Evolutionary conservation across 2,797 vertebrate species (phyloP).

Genomic region (Anniella stebbinsi): DNA sequence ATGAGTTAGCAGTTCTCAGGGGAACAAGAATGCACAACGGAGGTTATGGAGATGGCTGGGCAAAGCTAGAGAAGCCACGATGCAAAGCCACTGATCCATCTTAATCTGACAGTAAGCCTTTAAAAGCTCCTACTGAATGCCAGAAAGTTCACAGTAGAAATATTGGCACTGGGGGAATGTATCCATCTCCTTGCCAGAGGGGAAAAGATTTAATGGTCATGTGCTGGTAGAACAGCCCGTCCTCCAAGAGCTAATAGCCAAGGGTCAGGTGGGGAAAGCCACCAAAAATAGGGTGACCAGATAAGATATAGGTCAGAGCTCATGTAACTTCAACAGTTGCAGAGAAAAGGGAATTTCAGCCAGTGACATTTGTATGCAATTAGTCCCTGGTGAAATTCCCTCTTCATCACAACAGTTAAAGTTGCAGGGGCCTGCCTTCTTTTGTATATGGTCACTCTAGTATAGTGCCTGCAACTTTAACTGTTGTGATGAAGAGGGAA

Average conservation of each 20-base stretch:
- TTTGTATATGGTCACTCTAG: too few species aligned
- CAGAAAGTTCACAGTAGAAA: not conserved
- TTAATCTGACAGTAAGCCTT: constrained; percentile 12
- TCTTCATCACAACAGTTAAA: too few species aligned
- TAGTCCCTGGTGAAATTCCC: too few species aligned
- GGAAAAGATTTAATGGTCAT: constrained; percentile 9
- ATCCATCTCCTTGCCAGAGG: constrained; percentile 1
- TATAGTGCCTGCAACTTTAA: too few species aligned
- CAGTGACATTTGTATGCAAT: too few species aligned
- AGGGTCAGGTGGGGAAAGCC: constrained; percentile 17
- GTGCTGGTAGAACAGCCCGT: not conserved
- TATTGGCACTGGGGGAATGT: not conserved
- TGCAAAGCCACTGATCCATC: not conserved
- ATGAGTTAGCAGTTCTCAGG: not conserved
- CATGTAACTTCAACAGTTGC: too few species aligned
- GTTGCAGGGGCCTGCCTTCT: too few species aligned
- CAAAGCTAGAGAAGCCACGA: not conserved
- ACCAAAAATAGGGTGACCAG: too few species aligned
- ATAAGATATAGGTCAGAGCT: too few species aligned
- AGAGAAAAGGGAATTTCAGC: too few species aligned
- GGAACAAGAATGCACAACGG: not conserved
- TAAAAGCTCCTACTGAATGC: constrained; percentile 23
- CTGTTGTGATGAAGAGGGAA: too few species aligned
- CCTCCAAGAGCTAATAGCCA: not conserved
- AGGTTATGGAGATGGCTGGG: not conserved